Evolutionary conservation across 2,888 invertebrate genomes (phyloP).

Genomic region (Drosophila longiperda): DNA sequence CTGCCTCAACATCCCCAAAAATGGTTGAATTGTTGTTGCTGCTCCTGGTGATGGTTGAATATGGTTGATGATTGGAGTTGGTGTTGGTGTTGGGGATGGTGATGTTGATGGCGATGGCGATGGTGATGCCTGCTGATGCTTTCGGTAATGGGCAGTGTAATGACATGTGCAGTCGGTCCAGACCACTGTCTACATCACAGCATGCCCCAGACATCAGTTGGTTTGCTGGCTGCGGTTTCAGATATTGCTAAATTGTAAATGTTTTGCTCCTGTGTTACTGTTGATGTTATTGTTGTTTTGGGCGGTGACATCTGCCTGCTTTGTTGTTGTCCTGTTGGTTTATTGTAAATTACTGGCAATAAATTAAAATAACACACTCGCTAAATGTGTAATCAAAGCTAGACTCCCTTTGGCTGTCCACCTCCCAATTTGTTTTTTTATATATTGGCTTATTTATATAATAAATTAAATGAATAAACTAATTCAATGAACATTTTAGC

Average conservation of each 20-base stretch:
- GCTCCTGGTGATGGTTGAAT: constrained; percentile 18
- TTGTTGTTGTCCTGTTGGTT: constrained; percentile 43
- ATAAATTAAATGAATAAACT: constrained; percentile 56
- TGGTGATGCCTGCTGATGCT: constrained; percentile 33
- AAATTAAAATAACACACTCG: constrained; percentile 77
- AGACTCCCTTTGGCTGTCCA: constrained; percentile 3
- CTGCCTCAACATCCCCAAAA: constrained; percentile 19
- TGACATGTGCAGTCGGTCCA: constrained; percentile 54
- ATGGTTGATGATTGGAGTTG: constrained; percentile 35
- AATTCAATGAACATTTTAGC: constrained; percentile 32
- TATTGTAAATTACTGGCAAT: constrained; percentile 69
- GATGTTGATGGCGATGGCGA: not conserved
- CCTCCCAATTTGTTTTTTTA: constrained; percentile 35
- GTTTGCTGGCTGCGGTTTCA: constrained; percentile 77
- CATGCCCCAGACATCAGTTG: constrained; percentile 38
- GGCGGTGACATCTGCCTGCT: constrained; percentile 47
- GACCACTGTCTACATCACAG: constrained; percentile 32
- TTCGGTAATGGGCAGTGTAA: constrained; percentile 60
- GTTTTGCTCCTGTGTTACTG: constrained; percentile 46
- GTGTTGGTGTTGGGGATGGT: constrained; percentile 1
- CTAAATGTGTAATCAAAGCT: constrained; percentile 72
- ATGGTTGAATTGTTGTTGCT: constrained; percentile 8
- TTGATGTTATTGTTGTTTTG: constrained; percentile 37
- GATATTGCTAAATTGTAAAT: constrained; percentile 77
- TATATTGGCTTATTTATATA: constrained; percentile 51